phyloP scores from a whole-genome alignment of 2,888 invertebrate genomes.

The Yponomeuta evonymella region DNA sequence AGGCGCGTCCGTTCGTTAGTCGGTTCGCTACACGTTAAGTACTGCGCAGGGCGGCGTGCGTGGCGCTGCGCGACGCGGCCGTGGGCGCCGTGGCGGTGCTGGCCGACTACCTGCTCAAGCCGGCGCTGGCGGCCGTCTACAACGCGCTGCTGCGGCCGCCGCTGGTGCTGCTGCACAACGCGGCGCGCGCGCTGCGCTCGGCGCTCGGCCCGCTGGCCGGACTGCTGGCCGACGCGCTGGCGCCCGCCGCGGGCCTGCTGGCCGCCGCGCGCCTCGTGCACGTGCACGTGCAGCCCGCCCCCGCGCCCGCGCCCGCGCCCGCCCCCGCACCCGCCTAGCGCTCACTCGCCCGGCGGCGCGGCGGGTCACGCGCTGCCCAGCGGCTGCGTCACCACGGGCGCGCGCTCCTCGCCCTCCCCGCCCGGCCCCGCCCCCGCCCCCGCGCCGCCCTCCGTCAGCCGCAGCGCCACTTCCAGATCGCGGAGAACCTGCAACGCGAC shows the following conservation, averaged over 20 bases:
- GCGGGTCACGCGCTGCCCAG: conserved; percentile 51
- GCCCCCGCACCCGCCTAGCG: conserved; percentile 15
- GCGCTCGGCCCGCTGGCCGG: conserved; percentile 47
- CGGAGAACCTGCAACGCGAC: conserved; percentile 79
- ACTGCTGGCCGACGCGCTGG: conserved; percentile 16
- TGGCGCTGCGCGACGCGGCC: conserved; percentile 29
- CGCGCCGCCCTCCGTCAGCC: conserved; percentile 65
- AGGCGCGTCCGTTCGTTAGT: neutral
- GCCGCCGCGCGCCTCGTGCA: conserved; percentile 21
- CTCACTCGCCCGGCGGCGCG: conserved; percentile 39
- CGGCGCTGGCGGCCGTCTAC: conserved; percentile 76
- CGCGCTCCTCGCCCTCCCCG: conserved; percentile 64
- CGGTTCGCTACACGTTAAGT: conserved; percentile 3
- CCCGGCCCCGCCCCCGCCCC: conserved; percentile 38
- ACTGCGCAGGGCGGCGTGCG: conserved; percentile 16
- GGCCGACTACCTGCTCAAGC: conserved; percentile 79
- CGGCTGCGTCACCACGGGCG: conserved; percentile 75
- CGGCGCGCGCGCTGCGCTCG: conserved; percentile 76
- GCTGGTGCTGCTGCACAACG: conserved; percentile 76
- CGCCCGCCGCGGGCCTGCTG: conserved; percentile 48
- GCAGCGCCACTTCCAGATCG: conserved; percentile 91
- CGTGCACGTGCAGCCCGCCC: conserved; percentile 11
- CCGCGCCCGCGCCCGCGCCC: conserved; percentile 10
- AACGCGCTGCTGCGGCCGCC: conserved; percentile 79
- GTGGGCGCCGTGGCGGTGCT: conserved; percentile 21